phyloP scores from a whole-genome alignment of 2,113 vertebrate species.

The Gasterosteus nipponicus region DNA sequence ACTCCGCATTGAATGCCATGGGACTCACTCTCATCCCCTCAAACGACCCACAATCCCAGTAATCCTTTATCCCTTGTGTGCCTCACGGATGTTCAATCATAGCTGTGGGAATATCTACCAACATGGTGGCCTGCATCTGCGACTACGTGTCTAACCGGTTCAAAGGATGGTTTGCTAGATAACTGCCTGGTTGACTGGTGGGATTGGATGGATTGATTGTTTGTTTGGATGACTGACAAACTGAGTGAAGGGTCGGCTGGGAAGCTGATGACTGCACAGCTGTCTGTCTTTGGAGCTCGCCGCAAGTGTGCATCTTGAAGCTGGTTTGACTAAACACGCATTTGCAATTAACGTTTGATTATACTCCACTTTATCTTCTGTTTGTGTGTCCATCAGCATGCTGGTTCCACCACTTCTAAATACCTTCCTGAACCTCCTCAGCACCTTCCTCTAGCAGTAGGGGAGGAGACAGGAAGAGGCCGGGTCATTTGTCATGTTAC shows the following conservation, averaged over 20 bases:
- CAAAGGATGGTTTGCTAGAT: constrained; percentile 26
- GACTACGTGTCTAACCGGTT: not conserved
- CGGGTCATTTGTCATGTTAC: constrained; percentile 35
- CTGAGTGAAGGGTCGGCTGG: constrained; percentile 38
- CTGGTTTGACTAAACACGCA: constrained; percentile 1
- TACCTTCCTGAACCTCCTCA: constrained; percentile 4
- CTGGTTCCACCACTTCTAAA: not conserved
- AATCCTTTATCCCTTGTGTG: not conserved
- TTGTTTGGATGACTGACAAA: constrained; percentile 37
- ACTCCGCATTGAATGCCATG: constrained; percentile 47
- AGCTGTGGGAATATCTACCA: not conserved
- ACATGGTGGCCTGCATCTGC: not conserved
- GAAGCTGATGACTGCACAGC: constrained; percentile 33
- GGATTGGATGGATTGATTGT: constrained; percentile 13
- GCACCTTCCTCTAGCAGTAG: not conserved
- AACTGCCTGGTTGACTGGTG: constrained; percentile 29
- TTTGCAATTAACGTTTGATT: not conserved
- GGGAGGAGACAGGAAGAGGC: constrained; percentile 4
- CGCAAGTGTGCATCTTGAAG: constrained; percentile 11
- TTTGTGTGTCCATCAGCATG: not conserved
- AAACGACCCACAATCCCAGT: not conserved
- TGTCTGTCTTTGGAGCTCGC: constrained; percentile 31
- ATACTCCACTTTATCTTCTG: not conserved
- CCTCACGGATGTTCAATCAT: constrained; percentile 18
- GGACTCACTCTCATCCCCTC: constrained; percentile 37